phyloP scores from a whole-genome alignment of 1,140 invertebrate genomes.

The Hypsibius dujardini region DNA sequence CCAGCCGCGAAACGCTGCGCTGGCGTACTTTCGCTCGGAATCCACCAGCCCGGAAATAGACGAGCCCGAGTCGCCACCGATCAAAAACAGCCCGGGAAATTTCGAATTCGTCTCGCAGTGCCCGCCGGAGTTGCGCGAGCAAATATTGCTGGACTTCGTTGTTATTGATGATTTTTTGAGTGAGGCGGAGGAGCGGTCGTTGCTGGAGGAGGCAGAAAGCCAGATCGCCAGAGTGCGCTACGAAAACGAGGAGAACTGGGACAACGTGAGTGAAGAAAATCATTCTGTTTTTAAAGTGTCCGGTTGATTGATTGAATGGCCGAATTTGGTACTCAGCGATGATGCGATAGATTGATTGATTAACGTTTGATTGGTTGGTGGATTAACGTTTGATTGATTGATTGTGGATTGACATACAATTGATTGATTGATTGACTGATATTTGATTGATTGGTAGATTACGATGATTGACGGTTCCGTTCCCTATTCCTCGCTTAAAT shows the following conservation, averaged over 20 bases:
- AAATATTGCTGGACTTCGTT: conserved; percentile 30
- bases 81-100: not conserved
- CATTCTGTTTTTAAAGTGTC: too few species aligned
- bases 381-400: too few species aligned
- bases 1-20: conserved; percentile 8
- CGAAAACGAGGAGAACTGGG: conserved; percentile 78
- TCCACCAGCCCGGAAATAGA: conserved; percentile 2
- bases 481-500: too few species aligned
- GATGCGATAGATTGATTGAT: too few species aligned
- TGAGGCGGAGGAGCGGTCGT: conserved; percentile 49
- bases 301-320: too few species aligned
- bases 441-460: too few species aligned
- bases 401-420: too few species aligned
- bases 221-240: conserved; percentile 69
- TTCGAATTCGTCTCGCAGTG: conserved; percentile 10
- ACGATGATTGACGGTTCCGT: too few species aligned
- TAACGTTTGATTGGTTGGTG: too few species aligned
- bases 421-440: too few species aligned
- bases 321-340: too few species aligned
- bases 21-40: conserved; percentile 9
- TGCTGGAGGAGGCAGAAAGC: conserved; percentile 66
- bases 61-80: not conserved
- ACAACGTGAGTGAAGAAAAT: conserved; percentile 54
- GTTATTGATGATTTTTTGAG: conserved; percentile 58
- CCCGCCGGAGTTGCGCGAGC: not conserved